Percentiles rank a stretch among this genome's conserved stretches.
phyloP scores from a whole-genome alignment of 2,113 vertebrate species.

The Symphodus melops region DNA sequence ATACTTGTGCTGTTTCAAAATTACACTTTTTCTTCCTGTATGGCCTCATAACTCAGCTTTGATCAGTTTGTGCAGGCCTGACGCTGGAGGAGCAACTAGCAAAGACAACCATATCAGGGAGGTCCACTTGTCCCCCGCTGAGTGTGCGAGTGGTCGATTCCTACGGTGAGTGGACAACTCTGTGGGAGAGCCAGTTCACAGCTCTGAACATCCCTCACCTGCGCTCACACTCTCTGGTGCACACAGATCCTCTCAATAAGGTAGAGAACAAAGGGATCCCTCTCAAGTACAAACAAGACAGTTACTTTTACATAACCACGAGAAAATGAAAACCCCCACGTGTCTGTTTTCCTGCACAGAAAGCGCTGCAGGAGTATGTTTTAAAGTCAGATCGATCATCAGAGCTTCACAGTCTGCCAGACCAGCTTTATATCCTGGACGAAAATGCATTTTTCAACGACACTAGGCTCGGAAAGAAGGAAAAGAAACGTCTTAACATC shows the following conservation, averaged over 20 bases:
- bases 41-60: neutral
- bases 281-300: neutral
- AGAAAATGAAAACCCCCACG: neutral
- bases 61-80: slow-evolving; percentile 37
- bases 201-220: slow-evolving; percentile 83
- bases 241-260: slow-evolving; percentile 84
- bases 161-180: slow-evolving; percentile 80
- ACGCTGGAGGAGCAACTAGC: slow-evolving; percentile 1
- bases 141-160: slow-evolving; percentile 79
- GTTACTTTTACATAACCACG: neutral
- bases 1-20: neutral
- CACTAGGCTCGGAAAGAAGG: slow-evolving; percentile 78
- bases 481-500: slow-evolving; percentile 76
- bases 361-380: slow-evolving; percentile 81
- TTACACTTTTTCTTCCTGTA: neutral
- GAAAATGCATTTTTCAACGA: slow-evolving; percentile 85
- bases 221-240: slow-evolving; percentile 85
- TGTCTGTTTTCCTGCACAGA: slow-evolving; percentile 60
- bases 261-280: slow-evolving; percentile 49
- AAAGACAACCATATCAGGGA: slow-evolving; percentile 11
- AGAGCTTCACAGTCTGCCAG: slow-evolving; percentile 80
- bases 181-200: slow-evolving; percentile 84
- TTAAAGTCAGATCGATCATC: slow-evolving; percentile 54
- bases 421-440: slow-evolving; percentile 80
- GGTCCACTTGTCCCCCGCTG: slow-evolving; percentile 21